A percentile compares a stretch with the other conserved stretches of the same genome.
phyloP scores from a whole-genome alignment of 2,797 vertebrate species.

The Girardinus metallicus region DNA sequence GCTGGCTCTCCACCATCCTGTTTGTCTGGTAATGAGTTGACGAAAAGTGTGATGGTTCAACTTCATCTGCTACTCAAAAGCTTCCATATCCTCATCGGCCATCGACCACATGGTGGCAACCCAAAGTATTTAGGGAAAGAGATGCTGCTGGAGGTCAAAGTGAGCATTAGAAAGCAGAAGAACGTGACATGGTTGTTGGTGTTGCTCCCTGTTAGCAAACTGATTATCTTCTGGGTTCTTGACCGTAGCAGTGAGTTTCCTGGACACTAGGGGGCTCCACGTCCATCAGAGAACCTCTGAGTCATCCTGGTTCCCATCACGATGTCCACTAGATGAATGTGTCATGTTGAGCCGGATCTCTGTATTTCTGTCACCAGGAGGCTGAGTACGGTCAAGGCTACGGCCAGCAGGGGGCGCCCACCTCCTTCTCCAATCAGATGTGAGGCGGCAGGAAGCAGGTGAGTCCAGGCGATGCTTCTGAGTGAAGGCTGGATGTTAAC shows the following conservation, averaged over 20 bases:
- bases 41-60: background rate
- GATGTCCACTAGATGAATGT: background rate
- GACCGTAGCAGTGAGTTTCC: background rate
- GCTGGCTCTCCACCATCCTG: background rate
- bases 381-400: slow-evolving; percentile 66
- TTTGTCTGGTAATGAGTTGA: background rate
- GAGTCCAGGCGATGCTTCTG: slow-evolving; percentile 50
- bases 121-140: background rate
- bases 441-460: slow-evolving; percentile 80
- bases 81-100: background rate
- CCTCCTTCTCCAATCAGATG: slow-evolving; percentile 94
- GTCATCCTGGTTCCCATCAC: background rate
- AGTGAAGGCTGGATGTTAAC: background rate
- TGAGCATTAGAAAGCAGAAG: background rate
- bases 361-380: slow-evolving; percentile 36
- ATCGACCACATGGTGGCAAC: background rate
- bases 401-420: slow-evolving; percentile 84
- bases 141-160: background rate
- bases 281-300: background rate
- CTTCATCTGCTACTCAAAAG: background rate
- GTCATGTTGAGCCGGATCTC: background rate
- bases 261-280: background rate
- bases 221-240: background rate
- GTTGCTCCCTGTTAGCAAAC: background rate
- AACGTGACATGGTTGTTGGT: background rate